A percentile compares a stretch with the other conserved stretches of the same genome.
These are phyloP conservation scores for Eulithis testata DNA, from an alignment of 2,888 invertebrate genomes.

Conservation along the genomic window DNA sequence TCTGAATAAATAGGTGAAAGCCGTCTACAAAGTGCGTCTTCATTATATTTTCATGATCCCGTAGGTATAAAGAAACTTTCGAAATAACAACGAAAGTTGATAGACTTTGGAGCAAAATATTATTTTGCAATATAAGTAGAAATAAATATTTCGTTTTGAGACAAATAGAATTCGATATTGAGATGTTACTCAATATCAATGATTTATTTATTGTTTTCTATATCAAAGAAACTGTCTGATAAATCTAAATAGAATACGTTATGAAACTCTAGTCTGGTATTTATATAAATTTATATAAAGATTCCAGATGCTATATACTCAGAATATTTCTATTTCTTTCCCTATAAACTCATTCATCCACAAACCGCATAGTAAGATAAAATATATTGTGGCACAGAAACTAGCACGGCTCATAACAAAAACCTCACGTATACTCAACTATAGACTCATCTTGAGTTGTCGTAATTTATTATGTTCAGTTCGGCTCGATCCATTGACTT, in stretches of 20 bases:
- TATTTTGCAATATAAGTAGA: constrained; percentile 2
- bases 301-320: constrained; percentile 34
- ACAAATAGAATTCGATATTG: not conserved
- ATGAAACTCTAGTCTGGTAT: not conserved
- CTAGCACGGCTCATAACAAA: constrained; percentile 72
- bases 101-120: constrained; percentile 1
- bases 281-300: not conserved
- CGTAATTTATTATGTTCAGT: constrained; percentile 82
- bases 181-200: too few species aligned
- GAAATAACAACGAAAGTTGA: constrained; percentile 69
- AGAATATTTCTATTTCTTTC: constrained; percentile 61
- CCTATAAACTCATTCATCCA: constrained; percentile 77
- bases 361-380: constrained; percentile 64
- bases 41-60: constrained; percentile 46
- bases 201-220: too few species aligned
- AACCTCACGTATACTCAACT: constrained; percentile 58
- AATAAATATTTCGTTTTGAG: not conserved
- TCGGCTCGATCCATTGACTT: constrained; percentile 78
- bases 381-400: constrained; percentile 80
- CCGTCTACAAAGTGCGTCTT: constrained; percentile 16
- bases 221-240: too few species aligned
- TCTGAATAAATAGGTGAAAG: constrained; percentile 14
- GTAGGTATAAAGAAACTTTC: constrained; percentile 49
- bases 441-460: constrained; percentile 63
- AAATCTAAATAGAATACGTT: not conserved